These are phyloP conservation scores for Drosophila asahinai DNA, from an alignment of 1,140 invertebrate species.

Conservation along the genomic window DNA sequence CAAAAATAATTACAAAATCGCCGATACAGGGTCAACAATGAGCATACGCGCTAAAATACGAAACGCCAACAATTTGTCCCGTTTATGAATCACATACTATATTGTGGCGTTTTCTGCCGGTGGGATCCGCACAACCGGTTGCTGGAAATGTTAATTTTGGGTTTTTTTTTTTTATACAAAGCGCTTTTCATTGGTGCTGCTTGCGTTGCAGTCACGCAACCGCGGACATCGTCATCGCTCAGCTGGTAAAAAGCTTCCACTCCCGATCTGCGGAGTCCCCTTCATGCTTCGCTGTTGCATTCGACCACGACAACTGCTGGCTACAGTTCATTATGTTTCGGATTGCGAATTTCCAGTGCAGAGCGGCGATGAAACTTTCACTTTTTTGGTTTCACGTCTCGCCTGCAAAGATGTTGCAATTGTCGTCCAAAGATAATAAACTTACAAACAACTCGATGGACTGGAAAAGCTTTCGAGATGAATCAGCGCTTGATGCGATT, in stretches of 20 bases:
- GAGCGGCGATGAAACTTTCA: constrained; percentile 63
- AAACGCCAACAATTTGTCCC: constrained; percentile 54
- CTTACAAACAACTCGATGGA: constrained; percentile 5
- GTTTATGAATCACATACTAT: constrained; percentile 69
- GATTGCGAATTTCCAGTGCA: constrained; percentile 74
- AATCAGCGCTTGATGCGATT: constrained; percentile 42
- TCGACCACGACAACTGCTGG: constrained; percentile 17
- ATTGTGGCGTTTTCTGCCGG: constrained; percentile 32
- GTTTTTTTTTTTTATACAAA: constrained; percentile 57
- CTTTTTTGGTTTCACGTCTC: constrained; percentile 46
- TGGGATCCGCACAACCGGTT: constrained; percentile 60
- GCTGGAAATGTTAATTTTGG: constrained; percentile 69
- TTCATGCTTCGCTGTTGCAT: constrained; percentile 65
- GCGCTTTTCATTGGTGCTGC: constrained; percentile 48
- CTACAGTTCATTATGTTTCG: constrained; percentile 54
- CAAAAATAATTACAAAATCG: constrained; percentile 70
- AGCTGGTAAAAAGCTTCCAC: constrained; percentile 54
- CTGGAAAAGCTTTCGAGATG: constrained; percentile 43
- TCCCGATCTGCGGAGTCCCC: constrained; percentile 20
- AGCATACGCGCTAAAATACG: constrained; percentile 45
- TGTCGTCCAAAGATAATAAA: constrained; percentile 33
- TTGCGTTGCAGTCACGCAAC: constrained; percentile 63
- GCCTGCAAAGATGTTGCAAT: constrained; percentile 54
- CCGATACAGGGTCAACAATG: constrained; percentile 69
- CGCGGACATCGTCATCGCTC: constrained; percentile 56